Evolutionary conservation across 1,140 invertebrate genomes (phyloP), one percentile per base, ranked within the genome.

Genomic region (Drosophila repleta): DNA sequence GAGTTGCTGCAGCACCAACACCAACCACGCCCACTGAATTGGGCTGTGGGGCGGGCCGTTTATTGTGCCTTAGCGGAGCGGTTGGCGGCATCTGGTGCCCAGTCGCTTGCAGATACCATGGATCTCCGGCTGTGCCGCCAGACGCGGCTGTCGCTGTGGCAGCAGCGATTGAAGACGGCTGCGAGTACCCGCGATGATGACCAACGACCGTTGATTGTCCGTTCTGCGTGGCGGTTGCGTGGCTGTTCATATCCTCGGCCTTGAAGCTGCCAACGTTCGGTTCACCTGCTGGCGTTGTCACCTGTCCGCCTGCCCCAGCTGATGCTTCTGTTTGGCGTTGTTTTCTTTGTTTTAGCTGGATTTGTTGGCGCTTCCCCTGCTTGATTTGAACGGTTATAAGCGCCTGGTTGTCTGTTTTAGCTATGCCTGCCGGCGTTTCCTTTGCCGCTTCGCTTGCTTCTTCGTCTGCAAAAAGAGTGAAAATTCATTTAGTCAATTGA

Each of bases 21-120:
- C 67, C 72, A 5, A 68, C 77, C 3, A 56, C 56, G 11, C 62
- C 66, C 24, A 72, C 58, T 11, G 79, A 64, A 65, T 90, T 90
- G 29, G 91, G 90, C 71, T 91, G 91, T 21, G 91, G 91, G 17
- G 91, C 91, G 29, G 90, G 89, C 11, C 91, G 80, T 77, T 92
- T 92, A 76, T 92, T 91, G 57, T 92, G 91, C 66, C 91, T 76
- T 29, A 90, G 60, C 20, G 91, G 91, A 18, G 91, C 91, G 39
- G 91, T 92, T 48, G 91, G 91, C 56, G 89, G 89, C 91, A 91
- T 91, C 57, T 92, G 91, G 75, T 92, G 91, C 72, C 90, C 90
- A 26, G 90, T 89, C 41, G 91, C 78, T 74, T 92, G 91, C 64
- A 92, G 77, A 85, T 91, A 92, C 91, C 91, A 92, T 91, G 91